These are phyloP conservation scores for Cheirogaleus medius DNA, from an alignment of 2,113 vertebrate genomes.

Conservation along the genomic window DNA sequence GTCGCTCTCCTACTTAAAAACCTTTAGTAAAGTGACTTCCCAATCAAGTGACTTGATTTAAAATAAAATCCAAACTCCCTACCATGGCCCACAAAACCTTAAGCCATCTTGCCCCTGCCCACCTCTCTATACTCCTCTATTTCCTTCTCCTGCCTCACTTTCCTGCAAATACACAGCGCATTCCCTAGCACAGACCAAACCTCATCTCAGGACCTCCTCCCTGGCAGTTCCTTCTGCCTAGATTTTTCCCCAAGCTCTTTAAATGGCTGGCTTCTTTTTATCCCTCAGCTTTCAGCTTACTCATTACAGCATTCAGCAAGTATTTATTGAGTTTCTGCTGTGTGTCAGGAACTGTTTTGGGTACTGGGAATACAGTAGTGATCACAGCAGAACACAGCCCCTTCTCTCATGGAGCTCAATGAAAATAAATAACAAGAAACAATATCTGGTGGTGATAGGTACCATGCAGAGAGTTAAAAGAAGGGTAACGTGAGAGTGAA, in stretches of 20 bases:
- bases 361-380: not conserved
- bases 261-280: not conserved
- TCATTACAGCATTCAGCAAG: constrained; percentile 29
- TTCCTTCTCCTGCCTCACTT: not conserved
- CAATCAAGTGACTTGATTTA: not conserved
- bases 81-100: not conserved
- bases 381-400: not conserved
- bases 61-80: constrained; percentile 22
- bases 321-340: not conserved
- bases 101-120: not conserved
- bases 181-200: not conserved
- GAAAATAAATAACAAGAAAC: not conserved
- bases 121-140: not conserved
- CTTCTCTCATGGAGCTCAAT: not conserved
- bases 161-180: not conserved
- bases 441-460: not conserved
- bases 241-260: not conserved
- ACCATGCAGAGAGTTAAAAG: not conserved
- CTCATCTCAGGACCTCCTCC: not conserved
- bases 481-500: not conserved
- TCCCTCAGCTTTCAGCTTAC: not conserved
- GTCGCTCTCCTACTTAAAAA: not conserved
- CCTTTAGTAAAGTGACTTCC: not conserved
- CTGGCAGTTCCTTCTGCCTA: not conserved
- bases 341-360: constrained; percentile 40